Base-by-base conservation (phyloP, 2,888 invertebrate species). In the Sminthurinus aureus region DNA sequence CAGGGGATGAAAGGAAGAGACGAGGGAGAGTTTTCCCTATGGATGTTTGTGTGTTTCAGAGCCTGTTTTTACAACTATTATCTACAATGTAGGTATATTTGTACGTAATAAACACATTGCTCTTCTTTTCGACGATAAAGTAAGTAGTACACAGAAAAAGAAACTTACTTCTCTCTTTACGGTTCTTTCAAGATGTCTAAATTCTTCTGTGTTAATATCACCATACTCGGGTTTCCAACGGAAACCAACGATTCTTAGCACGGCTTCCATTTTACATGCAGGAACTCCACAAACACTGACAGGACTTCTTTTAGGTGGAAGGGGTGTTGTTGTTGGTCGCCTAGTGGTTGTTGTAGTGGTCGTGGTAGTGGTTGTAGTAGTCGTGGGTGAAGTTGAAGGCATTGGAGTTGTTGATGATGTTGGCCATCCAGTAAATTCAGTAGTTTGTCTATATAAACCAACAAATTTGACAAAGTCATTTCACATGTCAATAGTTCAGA, bases 381-480 rank as follows among this genome's bases (percentile, higher is more conserved):
- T 91, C 85, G 92, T 92, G 0, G 92, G 92, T 82, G 93, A 93
- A 52, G 93, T 92, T 13, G 92, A 92, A 2, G 94, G 93, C 0
- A 93, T 93, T 52, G 92, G 92, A 91, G 92, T 87, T 73, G 96
- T 95, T 9, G 95, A 94, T 0, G 86, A 76, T 0, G 96, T 95
- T 15, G 96, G 96, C 96, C 96, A 96, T 20, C 96, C 96, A 18
- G 96, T 96, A 89, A 96, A 96, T 90, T 96, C 96, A 22, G 96
- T 96, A 12, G 96, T 95, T 26, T 94, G 94, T 91, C 95, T 95
- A 89, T 69, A n/a, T n/a, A n/a, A n/a, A n/a, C n/a, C n/a, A n/a
- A n/a, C n/a, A n/a, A n/a, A n/a, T n/a, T n/a, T n/a, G n/a, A n/a
- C n/a, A n/a, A n/a, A n/a, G n/a, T n/a, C n/a, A n/a, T n/a, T n/a